Evolutionary conservation across 1,140 invertebrate species (phyloP).

Genomic region (Drosophila aff.): DNA sequence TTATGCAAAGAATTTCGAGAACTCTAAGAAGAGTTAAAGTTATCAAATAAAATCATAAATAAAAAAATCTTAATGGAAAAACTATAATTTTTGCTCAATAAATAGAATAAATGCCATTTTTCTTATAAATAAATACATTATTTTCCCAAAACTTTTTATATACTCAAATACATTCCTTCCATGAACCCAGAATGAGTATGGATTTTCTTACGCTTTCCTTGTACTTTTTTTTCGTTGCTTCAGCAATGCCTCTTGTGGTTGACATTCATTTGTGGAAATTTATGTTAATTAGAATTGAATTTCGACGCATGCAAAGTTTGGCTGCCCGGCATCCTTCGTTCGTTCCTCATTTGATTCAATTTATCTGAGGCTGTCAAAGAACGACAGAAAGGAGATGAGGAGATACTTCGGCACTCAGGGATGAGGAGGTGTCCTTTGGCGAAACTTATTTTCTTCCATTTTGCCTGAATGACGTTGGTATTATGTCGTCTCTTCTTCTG

Average conservation of each 20-base stretch:
- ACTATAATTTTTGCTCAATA: no score
- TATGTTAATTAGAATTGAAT: conserved; percentile 84
- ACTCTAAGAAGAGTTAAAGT: neutral
- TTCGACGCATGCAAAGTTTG: conserved; percentile 77
- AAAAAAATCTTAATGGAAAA: neutral
- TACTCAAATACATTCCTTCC: neutral
- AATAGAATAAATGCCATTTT: no score
- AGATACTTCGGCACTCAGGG: conserved; percentile 2
- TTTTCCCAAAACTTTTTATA: no score
- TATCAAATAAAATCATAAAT: neutral
- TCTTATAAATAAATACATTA: no score
- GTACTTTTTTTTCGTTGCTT: neutral
- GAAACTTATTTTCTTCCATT: conserved; percentile 54
- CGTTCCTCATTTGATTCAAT: conserved; percentile 78
- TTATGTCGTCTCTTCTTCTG: conserved; percentile 20
- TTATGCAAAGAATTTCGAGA: conserved; percentile 3
- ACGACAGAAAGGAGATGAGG: conserved; percentile 9
- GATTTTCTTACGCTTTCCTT: neutral
- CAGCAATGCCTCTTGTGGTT: conserved; percentile 61
- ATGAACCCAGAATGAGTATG: conserved; percentile 12
- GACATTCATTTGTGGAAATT: conserved; percentile 83
- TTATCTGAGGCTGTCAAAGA: conserved; percentile 71
- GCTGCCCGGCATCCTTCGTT: conserved; percentile 31
- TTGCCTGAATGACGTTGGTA: conserved; percentile 29
- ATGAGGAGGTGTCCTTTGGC: conserved; percentile 36